A percentile compares a stretch with the other conserved stretches of the same genome.
phyloP scores from a whole-genome alignment of 1,140 invertebrate genomes.

The Zaprionus vittiger region DNA sequence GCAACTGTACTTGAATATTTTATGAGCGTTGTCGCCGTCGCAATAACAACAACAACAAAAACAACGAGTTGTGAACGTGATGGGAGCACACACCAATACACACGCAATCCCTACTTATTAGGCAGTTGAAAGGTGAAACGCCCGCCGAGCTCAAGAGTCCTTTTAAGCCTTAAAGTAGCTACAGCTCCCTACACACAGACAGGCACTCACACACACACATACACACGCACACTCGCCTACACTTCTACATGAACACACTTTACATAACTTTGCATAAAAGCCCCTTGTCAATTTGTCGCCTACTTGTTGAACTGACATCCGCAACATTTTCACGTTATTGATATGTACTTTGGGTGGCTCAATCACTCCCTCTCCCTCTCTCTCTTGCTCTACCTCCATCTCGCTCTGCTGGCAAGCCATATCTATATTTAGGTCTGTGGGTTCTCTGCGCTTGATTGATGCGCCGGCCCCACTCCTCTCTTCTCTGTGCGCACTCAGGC shows the following conservation, averaged over 20 bases:
- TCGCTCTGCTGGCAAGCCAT: background rate
- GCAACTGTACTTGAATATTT: slow-evolving; percentile 78
- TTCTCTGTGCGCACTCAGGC: slow-evolving; percentile 17
- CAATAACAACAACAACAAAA: slow-evolving; percentile 46
- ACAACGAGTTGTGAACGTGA: slow-evolving; percentile 40
- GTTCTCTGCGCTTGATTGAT: slow-evolving; percentile 38
- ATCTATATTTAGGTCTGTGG: slow-evolving; percentile 53
- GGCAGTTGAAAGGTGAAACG: slow-evolving; percentile 56
- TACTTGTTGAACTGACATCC: slow-evolving; percentile 52
- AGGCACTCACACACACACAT: background rate
- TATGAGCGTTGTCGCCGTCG: slow-evolving; percentile 59
- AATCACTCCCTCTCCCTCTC: too few relatives aligned
- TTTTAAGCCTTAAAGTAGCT: slow-evolving; percentile 33
- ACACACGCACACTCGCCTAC: background rate
- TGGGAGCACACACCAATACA: slow-evolving; percentile 20
- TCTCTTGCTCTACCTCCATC: too few relatives aligned
- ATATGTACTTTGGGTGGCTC: slow-evolving; percentile 19
- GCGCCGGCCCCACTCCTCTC: slow-evolving; percentile 12
- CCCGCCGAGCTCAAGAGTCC: background rate
- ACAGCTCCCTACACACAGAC: slow-evolving; percentile 1
- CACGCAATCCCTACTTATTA: slow-evolving; percentile 24
- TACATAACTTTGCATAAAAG: slow-evolving; percentile 45
- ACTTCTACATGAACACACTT: slow-evolving; percentile 4
- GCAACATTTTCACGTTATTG: slow-evolving; percentile 42
- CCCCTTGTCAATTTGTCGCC: slow-evolving; percentile 45